These are phyloP conservation scores for Halcyon malimbica DNA, from an alignment of 2,113 vertebrate genomes.

Conservation along the genomic window DNA sequence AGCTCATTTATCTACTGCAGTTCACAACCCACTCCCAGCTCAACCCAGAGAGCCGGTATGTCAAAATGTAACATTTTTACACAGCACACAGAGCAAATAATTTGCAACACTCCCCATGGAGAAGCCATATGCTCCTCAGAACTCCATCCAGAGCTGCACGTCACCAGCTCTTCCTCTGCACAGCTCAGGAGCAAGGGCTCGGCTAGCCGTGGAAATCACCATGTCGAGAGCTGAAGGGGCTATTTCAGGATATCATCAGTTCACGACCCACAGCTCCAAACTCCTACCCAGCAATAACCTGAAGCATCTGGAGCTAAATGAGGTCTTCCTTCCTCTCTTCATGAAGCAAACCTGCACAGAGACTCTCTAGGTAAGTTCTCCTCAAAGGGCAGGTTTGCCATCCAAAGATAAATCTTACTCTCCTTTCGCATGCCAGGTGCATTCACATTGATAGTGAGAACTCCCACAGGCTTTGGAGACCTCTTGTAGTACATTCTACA, in stretches of 20 bases:
- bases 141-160: background rate
- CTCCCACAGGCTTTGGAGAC: background rate
- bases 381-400: background rate
- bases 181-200: background rate
- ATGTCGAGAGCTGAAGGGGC: rapidly evolving
- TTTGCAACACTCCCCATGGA: rapidly evolving
- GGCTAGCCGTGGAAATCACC: rapidly evolving
- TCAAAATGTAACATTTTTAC: background rate
- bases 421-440: background rate
- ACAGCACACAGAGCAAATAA: background rate
- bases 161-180: background rate
- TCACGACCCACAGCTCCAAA: background rate
- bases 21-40: background rate
- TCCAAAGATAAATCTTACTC: background rate
- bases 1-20: background rate
- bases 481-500: rapidly evolving
- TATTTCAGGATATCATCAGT: background rate
- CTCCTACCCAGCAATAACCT: background rate
- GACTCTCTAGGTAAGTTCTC: background rate
- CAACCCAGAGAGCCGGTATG: background rate
- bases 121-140: background rate
- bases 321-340: background rate
- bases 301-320: background rate
- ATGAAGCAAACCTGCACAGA: background rate
- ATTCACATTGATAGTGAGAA: background rate